These are phyloP conservation scores for Meles meles DNA, from an alignment of 2,113 vertebrate species.

Conservation along the genomic window DNA sequence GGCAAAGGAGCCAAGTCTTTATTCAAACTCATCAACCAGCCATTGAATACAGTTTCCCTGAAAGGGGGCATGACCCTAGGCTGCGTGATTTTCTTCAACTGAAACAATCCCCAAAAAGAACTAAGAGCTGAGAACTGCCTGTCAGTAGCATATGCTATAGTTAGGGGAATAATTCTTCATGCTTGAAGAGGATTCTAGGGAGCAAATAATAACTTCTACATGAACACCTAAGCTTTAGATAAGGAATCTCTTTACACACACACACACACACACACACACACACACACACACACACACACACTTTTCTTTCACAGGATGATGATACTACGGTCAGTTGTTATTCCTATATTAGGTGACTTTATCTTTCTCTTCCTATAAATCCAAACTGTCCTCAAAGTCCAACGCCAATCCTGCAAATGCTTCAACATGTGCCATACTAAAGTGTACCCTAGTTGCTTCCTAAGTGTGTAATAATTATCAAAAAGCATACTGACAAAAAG, in stretches of 20 bases:
- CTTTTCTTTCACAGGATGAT: neutral
- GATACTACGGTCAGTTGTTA: neutral
- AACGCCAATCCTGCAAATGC: neutral
- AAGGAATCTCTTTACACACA: neutral
- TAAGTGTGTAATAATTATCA: neutral
- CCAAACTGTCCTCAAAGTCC: neutral
- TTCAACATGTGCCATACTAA: neutral
- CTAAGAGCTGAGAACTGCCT: neutral
- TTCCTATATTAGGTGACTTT: neutral
- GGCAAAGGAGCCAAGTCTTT: neutral
- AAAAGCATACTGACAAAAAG: neutral
- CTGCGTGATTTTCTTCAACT: neutral
- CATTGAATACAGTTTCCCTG: neutral
- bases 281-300: no score
- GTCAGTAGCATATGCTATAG: neutral
- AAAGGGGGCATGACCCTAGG: neutral
- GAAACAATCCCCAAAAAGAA: neutral
- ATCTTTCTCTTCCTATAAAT: neutral
- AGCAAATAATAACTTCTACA: neutral
- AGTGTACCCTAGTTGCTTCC: neutral
- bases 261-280: no score
- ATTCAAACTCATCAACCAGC: neutral
- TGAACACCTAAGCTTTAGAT: neutral
- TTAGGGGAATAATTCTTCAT: neutral
- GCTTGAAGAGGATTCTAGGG: neutral